Conservation (phyloP, 2,113 vertebrate species). For the Zapus hudsonius region DNA sequence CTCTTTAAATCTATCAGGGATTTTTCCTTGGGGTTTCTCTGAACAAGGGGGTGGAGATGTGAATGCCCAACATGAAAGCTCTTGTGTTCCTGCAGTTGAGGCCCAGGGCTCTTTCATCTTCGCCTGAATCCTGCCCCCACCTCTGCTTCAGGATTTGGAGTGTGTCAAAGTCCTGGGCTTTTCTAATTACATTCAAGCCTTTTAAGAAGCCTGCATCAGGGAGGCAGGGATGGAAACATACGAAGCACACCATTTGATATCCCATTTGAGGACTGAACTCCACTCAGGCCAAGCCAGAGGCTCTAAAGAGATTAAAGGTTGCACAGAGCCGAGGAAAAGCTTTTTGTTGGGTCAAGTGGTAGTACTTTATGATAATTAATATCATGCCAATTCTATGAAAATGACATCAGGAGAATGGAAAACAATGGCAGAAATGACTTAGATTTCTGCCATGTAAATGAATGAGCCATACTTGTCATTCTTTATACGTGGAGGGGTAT, state of each 20-base stretch:
- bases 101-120: conserved; percentile 70
- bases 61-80: conserved; percentile 55
- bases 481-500: not conserved
- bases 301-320: conserved; percentile 24
- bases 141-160: conserved; percentile 60
- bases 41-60: conserved; percentile 11
- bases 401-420: not conserved
- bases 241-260: conserved; percentile 44
- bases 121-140: conserved; percentile 61
- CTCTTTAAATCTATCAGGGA: conserved; percentile 44
- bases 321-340: not conserved
- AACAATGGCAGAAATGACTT: not conserved
- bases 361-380: not conserved
- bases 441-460: not conserved
- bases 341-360: not conserved
- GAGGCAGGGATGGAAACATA: conserved; percentile 58
- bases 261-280: conserved; percentile 42
- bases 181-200: conserved; percentile 70
- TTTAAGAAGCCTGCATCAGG: conserved; percentile 59
- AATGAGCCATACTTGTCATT: not conserved
- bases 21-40: conserved; percentile 59
- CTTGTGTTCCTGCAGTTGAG: not conserved
- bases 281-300: conserved; percentile 5
- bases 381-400: not conserved
- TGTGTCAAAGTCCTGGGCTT: conserved; percentile 67